A percentile compares a stretch with the other conserved stretches of the same genome.
Evolutionary conservation across 2,888 invertebrate genomes (phyloP).

Genomic region (Vannuccia rotundouncinata): DNA sequence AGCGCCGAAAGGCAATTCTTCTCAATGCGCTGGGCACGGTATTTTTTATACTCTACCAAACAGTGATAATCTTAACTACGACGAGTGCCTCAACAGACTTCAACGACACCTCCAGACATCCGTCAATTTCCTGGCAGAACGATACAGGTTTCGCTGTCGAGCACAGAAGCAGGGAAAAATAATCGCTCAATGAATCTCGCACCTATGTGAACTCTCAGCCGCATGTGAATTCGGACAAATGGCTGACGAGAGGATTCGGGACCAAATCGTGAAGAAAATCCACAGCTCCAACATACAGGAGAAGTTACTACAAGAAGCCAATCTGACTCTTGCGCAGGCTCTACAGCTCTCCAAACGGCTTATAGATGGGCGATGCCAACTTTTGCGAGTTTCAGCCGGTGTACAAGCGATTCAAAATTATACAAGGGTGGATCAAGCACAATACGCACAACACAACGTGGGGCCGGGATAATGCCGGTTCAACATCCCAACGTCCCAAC

Average conservation of each 20-base stretch:
- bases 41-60: neutral
- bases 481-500: too few relatives aligned
- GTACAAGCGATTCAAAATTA: neutral
- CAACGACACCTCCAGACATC: constrained; percentile 22
- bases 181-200: constrained; percentile 4
- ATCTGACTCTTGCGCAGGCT: constrained; percentile 3
- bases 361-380: neutral
- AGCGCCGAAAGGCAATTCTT: constrained; percentile 7
- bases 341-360: constrained; percentile 5
- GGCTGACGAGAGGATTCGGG: constrained; percentile 14
- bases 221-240: constrained; percentile 18
- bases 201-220: neutral
- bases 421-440: neutral
- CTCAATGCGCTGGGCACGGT: neutral
- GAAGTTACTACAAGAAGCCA: neutral
- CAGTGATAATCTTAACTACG: neutral
- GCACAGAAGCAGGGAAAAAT: constrained; percentile 27
- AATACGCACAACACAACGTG: neutral
- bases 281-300: constrained; percentile 1
- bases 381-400: neutral
- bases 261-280: constrained; percentile 32
- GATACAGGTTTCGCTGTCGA: constrained; percentile 22
- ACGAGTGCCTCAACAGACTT: neutral
- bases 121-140: constrained; percentile 25
- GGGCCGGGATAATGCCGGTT: neutral